phyloP scores from a whole-genome alignment of 2,888 invertebrate genomes.

The Dicyrtomina minuta region DNA sequence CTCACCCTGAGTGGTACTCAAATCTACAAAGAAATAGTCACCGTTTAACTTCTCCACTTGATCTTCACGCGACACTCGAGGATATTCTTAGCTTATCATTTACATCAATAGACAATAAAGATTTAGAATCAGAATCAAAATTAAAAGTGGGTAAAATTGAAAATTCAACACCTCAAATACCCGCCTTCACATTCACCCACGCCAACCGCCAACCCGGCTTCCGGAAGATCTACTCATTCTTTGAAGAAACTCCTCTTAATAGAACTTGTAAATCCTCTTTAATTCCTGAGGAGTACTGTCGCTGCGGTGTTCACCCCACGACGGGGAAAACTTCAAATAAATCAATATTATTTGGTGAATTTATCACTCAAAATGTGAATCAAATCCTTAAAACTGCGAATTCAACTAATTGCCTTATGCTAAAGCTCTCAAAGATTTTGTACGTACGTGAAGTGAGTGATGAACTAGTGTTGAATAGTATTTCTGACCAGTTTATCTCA shows the following conservation, averaged over 20 bases:
- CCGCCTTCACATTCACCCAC: conserved; percentile 11
- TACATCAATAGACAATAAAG: no score
- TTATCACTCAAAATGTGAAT: conserved; percentile 45
- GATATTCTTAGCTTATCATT: conserved; percentile 40
- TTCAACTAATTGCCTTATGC: conserved; percentile 36
- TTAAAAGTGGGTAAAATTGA: no score
- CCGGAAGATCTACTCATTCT: conserved; percentile 45
- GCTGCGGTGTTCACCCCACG: conserved; percentile 47
- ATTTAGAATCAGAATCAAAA: no score
- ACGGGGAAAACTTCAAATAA: conserved; percentile 13
- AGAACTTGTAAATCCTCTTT: conserved; percentile 50
- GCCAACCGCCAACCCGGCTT: background rate
- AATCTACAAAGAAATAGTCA: conserved; percentile 66
- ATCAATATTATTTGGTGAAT: conserved; percentile 42
- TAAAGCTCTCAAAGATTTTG: conserved; percentile 46
- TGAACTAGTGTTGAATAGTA: conserved; percentile 50
- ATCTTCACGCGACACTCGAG: conserved; percentile 67
- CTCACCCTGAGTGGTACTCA: conserved; percentile 60
- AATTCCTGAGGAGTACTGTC: conserved; percentile 50
- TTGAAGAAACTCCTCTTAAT: conserved; percentile 45
- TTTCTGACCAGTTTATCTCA: conserved; percentile 41
- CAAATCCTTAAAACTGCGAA: conserved; percentile 37
- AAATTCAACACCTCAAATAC: no score
- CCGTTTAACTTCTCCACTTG: conserved; percentile 72
- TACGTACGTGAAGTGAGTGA: conserved; percentile 49